Evolutionary conservation across 2,888 invertebrate genomes (phyloP).

Genomic region (Melieria picta): DNA sequence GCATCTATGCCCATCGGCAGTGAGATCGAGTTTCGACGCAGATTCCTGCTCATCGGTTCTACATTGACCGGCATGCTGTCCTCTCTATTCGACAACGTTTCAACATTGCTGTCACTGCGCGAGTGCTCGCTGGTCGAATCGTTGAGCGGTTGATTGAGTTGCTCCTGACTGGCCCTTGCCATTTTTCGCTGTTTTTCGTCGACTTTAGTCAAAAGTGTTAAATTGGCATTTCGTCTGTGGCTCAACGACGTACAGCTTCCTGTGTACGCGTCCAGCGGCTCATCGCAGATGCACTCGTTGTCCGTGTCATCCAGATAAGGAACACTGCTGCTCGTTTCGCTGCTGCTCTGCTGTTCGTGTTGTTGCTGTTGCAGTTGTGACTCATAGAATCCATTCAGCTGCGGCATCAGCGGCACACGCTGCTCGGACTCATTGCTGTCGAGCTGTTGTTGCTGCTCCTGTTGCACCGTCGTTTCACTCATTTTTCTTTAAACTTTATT

Average conservation of each 20-base stretch:
- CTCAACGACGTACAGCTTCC: no score
- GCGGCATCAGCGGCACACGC: conserved; percentile 23
- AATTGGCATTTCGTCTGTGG: no score
- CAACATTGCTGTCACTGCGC: not conserved
- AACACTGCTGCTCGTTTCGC: conserved; percentile 29
- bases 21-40: conserved; percentile 78
- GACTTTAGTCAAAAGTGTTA: no score
- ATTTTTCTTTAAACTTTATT: conserved; percentile 23
- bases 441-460: not conserved
- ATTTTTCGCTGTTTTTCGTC: no score
- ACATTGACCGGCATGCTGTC: conserved; percentile 9
- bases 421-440: conserved; percentile 11
- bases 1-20: conserved; percentile 77
- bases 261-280: no score
- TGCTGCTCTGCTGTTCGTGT: conserved; percentile 28
- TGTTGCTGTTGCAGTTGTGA: no score
- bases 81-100: not conserved
- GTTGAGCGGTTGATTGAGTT: no score
- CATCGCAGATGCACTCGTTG: no score
- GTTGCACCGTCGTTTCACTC: conserved; percentile 6
- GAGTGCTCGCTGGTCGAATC: no score
- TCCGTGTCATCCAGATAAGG: conserved; percentile 32
- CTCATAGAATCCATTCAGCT: no score
- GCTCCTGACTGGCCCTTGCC: no score
- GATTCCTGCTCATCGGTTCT: conserved; percentile 42